A percentile compares a stretch with the other conserved stretches of the same genome.
Evolutionary conservation across 2,888 invertebrate genomes (phyloP).

Genomic region (Nasonovia ribisnigri): DNA sequence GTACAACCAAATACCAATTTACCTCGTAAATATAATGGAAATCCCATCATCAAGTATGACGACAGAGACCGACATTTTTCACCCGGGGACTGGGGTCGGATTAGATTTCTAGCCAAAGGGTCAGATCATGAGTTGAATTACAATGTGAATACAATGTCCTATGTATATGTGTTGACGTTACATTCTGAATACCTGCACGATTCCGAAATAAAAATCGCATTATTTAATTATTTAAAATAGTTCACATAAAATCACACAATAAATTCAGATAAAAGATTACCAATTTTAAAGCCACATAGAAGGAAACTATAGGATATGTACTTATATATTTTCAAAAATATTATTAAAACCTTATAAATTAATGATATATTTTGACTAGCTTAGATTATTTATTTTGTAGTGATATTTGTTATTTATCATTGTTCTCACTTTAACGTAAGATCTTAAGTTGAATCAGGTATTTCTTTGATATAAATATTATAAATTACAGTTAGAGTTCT

Average conservation of each 20-base stretch:
- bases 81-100: background rate
- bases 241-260: background rate
- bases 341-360: background rate
- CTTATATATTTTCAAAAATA: background rate
- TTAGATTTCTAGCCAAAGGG: conserved; percentile 27
- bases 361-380: background rate
- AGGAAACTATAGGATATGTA: background rate
- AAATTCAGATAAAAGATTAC: background rate
- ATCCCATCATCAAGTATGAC: background rate
- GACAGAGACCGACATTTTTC: background rate
- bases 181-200: background rate
- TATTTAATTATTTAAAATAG: background rate
- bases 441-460: background rate
- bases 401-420: background rate
- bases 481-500: too few species aligned
- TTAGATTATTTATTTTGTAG: background rate
- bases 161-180: background rate
- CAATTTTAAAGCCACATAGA: background rate
- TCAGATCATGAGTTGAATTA: conserved; percentile 14
- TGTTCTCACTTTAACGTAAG: background rate
- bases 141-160: background rate
- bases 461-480: background rate
- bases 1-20: background rate
- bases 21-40: background rate
- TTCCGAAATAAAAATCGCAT: background rate